phyloP scores from a whole-genome alignment of 53 echinoderm and acorn worm species.

The Holothuria leucospilota region DNA sequence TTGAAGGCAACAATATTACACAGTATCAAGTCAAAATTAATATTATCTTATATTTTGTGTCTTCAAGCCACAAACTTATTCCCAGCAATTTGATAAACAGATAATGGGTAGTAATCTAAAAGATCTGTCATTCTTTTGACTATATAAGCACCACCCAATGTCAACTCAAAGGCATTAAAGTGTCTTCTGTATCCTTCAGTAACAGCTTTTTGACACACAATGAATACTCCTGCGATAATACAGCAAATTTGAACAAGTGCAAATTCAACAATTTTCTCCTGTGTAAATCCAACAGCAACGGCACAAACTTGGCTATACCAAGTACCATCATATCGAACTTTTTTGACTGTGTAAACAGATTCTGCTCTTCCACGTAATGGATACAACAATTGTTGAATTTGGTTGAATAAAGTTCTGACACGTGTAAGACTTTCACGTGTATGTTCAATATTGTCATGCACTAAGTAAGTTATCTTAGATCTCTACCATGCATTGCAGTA shows the following conservation, averaged over 20 bases:
- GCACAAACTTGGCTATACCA: conserved; percentile 1
- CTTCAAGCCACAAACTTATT: too few species aligned
- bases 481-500: conserved; percentile 46
- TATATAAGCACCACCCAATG: neutral
- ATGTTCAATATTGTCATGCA: conserved; percentile 6
- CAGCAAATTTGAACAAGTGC: conserved; percentile 9
- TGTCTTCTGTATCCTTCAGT: conserved; percentile 17
- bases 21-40: too few species aligned
- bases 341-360: conserved; percentile 20
- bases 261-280: neutral
- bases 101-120: conserved; percentile 51
- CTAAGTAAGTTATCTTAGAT: neutral
- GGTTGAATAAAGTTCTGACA: neutral
- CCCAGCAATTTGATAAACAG: too few species aligned
- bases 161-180: conserved; percentile 17
- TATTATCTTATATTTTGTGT: too few species aligned
- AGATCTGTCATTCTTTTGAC: conserved; percentile 17
- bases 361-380: conserved; percentile 17
- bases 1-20: too few species aligned
- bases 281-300: neutral
- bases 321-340: conserved; percentile 13
- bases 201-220: conserved; percentile 15
- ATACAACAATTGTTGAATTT: conserved; percentile 15
- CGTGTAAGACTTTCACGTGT: conserved; percentile 29
- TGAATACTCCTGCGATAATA: conserved; percentile 23